Evolutionary conservation across 2,113 vertebrate genomes (phyloP).

Genomic region (Salvator merianae): DNA sequence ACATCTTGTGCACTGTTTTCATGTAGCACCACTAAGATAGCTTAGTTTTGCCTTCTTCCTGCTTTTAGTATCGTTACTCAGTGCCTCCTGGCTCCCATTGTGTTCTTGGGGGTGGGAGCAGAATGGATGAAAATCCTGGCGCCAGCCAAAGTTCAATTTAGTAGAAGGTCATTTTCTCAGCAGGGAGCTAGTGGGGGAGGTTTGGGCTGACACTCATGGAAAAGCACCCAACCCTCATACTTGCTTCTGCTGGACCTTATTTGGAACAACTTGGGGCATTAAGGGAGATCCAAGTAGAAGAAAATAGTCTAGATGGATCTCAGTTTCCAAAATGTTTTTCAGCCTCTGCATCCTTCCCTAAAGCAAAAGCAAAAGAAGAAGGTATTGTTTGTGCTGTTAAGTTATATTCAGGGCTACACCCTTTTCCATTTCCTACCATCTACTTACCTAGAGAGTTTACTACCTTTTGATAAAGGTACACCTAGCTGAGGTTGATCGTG

Average conservation of each 20-base stretch:
- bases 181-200: constrained; percentile 55
- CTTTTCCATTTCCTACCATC: not conserved
- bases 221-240: constrained; percentile 32
- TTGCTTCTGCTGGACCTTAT: constrained; percentile 28
- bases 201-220: constrained; percentile 36
- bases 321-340: not conserved
- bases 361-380: not conserved
- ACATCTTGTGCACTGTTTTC: not conserved
- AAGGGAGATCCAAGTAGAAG: not conserved
- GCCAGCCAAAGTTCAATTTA: constrained; percentile 64
- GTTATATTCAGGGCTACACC: not conserved
- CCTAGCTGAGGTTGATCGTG: too few species aligned
- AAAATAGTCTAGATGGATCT: not conserved
- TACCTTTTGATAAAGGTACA: too few species aligned
- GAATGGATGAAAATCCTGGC: constrained; percentile 30
- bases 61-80: not conserved
- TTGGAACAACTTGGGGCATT: not conserved
- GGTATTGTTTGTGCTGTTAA: not conserved
- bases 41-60: constrained; percentile 1
- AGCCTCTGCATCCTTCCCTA: not conserved
- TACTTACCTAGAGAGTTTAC: too few species aligned
- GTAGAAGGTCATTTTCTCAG: constrained; percentile 72
- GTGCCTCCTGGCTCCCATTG: not conserved
- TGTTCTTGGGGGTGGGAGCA: constrained; percentile 3
- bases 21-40: not conserved